Base-by-base conservation (phyloP, 2,797 vertebrate genomes). In the Sardinella longiceps region DNA sequence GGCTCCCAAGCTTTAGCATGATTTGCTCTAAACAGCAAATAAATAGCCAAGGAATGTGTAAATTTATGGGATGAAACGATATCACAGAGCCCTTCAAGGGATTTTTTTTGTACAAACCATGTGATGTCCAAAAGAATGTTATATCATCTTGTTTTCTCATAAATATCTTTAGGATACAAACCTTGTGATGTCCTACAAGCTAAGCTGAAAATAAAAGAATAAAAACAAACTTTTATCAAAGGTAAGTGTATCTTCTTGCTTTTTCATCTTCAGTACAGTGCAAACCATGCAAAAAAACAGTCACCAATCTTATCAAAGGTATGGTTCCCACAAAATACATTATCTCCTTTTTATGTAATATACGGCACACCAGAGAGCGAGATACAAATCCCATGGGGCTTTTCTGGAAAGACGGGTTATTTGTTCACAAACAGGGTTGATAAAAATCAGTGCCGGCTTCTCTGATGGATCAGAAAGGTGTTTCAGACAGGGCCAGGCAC, bases 401-500 rank as follows among this genome's bases (percentile, higher is more conserved):
- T 39, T 86, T 50, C 74, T n/a, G 43, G 53, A 88, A 77, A 84
- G 86, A 83, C 45, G 70, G 88, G 82, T 87, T 90, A 91, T 91
- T 91, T 92, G 87, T 91, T 84, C 81, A 81, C 90, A 90, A 92
- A 94, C 90, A 92, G 84, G 84, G 80, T 83, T 82, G 94, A 94
- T 93, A 93, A 90, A 84, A 94, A 60, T n/a, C 92, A 89, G 86
- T 63, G 81, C 60, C 80, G 70, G 37, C 37, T 77, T 43, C 84
- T 77, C 84, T 87, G 80, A 81, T 87, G 88, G 87, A 89, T 81
- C 85, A 85, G 88, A 80, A 87, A 90, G 60, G 58, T 80, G 37
- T 90, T 90, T 89, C 89, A 93, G 93, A 92, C 94, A 93, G 91
- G 94, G 93, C 92, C 91, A 90, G 93, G 88, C 93, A 93, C 91